Evolutionary conservation across 2,888 invertebrate genomes (phyloP), one percentile per base, ranked within the genome.

Genomic region (Lasioglossum zephyrum): DNA sequence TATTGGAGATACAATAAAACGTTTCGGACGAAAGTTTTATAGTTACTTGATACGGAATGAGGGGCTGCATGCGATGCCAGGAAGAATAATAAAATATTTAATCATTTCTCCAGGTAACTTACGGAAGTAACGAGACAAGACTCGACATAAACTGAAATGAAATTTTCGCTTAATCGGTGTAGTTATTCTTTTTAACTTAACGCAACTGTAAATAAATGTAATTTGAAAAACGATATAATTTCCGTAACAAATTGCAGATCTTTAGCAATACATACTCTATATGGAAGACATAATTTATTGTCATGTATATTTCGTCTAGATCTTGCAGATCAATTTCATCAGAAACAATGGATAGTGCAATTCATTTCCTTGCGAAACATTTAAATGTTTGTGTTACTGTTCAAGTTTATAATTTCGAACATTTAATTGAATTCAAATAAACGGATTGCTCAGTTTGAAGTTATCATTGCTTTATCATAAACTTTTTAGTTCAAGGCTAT

Each of bases 1-100:
- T 73, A 66, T 49, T 41, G 73, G 44, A 49, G 39, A 47, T 73
- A 66, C 47, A 79, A 79, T 79, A 79, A 74, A 79, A 79, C 26
- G 63, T 79, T 22, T 9, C 39, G 26, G 26, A 66, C 66, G 16
- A 47, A 79, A 79, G 49, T 79, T 79, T 74, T 74, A 53, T 49
- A 39, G 63, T 18, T 36, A 53, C 26, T 36, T 66, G 39, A 22
- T 73, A 11, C 66, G 1, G 26, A 79, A 66, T 73, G 26, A 39
- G 44, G 47, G 26, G 18, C 26, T 60, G 49, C 31, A 66, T 49
- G 26, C 73, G 47, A 53, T 66, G 66, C 49, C n/a, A 31, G 39
- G 16, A n/a, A 36, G 73, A 41, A 49, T n/a, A 66, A 79, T 49
- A 66, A 69, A 74, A 39, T 39, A 49, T 39, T 66, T 49, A 39